These are phyloP conservation scores for Augochlorella aurata DNA, from an alignment of 2,888 invertebrate genomes.

Conservation along the genomic window DNA sequence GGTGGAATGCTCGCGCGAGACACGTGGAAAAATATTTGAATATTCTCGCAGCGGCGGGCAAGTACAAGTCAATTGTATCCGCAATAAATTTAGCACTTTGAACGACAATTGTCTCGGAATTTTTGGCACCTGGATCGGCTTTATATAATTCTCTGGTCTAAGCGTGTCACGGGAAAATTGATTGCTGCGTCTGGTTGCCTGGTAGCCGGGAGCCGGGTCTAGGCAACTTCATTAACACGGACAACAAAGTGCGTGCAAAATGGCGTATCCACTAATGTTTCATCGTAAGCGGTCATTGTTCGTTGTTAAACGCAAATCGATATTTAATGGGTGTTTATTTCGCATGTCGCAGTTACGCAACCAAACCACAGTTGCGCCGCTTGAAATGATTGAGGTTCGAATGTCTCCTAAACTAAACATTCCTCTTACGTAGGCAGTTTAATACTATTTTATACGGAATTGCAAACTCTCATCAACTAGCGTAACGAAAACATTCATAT, in stretches of 20 bases:
- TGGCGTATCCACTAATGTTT: neutral
- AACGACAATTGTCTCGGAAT: slow-evolving; percentile 36
- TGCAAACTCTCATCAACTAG: neutral
- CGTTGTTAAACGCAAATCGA: neutral
- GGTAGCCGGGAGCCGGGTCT: neutral
- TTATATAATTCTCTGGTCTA: slow-evolving; percentile 1
- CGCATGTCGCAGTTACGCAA: neutral
- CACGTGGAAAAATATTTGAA: neutral
- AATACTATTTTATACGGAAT: neutral
- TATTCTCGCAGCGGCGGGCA: neutral
- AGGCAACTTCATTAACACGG: slow-evolving; percentile 5
- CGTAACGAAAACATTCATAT: neutral
- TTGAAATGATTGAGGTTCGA: neutral
- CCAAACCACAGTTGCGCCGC: neutral
- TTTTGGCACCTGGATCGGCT: slow-evolving; percentile 33
- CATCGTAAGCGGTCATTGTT: neutral
- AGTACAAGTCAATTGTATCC: slow-evolving; percentile 1
- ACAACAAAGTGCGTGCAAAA: neutral
- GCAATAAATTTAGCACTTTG: slow-evolving; percentile 23
- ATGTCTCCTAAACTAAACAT: neutral
- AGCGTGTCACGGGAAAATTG: slow-evolving; percentile 1
- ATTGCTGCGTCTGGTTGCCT: slow-evolving; percentile 7
- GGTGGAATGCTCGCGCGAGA: neutral
- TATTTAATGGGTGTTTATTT: neutral
- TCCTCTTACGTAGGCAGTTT: neutral